Evolutionary conservation across 2,888 invertebrate genomes (phyloP).

Genomic region (Drosophila mayaguana): DNA sequence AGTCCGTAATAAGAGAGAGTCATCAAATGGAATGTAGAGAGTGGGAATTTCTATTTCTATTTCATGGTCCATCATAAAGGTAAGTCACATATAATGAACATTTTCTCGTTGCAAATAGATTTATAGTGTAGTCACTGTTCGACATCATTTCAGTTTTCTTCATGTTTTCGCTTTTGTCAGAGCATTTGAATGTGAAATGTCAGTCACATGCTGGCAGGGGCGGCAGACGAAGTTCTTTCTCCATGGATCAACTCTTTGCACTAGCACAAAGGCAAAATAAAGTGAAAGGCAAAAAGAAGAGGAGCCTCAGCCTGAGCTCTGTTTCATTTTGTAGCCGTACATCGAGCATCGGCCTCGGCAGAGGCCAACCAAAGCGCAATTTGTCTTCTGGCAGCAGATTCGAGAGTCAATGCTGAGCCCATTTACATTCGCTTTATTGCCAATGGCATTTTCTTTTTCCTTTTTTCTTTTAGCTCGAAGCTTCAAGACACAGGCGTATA

Average conservation of each 20-base stretch:
- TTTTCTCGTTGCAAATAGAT: too few relatives aligned
- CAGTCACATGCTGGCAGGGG: slow-evolving; percentile 73
- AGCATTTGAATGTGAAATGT: slow-evolving; percentile 82
- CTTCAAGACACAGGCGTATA: slow-evolving; percentile 11
- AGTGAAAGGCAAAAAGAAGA: slow-evolving; percentile 24
- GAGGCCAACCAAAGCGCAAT: slow-evolving; percentile 75
- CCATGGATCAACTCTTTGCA: slow-evolving; percentile 63
- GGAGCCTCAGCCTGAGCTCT: slow-evolving; percentile 28
- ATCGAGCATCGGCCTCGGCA: slow-evolving; percentile 14
- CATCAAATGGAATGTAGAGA: too few relatives aligned
- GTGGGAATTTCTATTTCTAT: background rate
- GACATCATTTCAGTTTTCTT: background rate
- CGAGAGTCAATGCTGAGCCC: slow-evolving; percentile 73
- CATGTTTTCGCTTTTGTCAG: slow-evolving; percentile 46
- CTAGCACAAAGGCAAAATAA: slow-evolving; percentile 18
- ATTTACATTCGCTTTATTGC: slow-evolving; percentile 69
- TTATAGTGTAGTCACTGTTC: slow-evolving; percentile 16
- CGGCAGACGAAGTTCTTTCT: slow-evolving; percentile 44
- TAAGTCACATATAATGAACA: background rate
- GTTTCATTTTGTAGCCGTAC: slow-evolving; percentile 76
- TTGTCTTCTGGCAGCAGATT: slow-evolving; percentile 79
- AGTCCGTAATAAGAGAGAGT: too few relatives aligned
- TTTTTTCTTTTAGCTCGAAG: background rate
- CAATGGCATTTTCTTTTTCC: slow-evolving; percentile 30
- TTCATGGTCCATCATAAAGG: background rate